Evolutionary conservation across 2,888 invertebrate species (phyloP), one percentile per base, ranked within the genome.

Genomic region (Archips crataeganus): DNA sequence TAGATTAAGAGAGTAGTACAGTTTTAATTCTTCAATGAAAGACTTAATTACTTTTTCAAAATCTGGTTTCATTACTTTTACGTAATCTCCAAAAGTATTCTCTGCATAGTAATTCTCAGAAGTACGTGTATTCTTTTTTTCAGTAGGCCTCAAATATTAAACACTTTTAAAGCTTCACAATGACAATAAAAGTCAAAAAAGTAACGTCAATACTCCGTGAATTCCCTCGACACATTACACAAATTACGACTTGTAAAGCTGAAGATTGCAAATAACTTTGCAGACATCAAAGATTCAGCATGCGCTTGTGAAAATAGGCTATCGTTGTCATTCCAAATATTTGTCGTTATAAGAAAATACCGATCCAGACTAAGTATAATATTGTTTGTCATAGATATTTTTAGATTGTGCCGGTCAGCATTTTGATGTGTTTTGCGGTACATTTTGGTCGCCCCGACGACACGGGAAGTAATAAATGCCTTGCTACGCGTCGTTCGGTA

Each of bases 401-500:
- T 86, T 87, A 88, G 84, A 83, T 79, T 83, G 87, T 85, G 88
- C 83, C 79, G 78, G 81, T 84, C 83, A 85, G 81, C 85, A 85
- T 89, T 90, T 90, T 88, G 87, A 89, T 88, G 85, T 82, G 83
- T 87, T 85, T 85, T 88, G 88, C 84, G 79, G 83, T 84, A 84
- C 84, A 84, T 85, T 85, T 89, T 80, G 83, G 86, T 82, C 84
- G 82, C 80, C 78, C 77, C 81, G 87, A 84, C 87, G 85, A 87
- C 88, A 89, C 90, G 85, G 93, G 92, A 92, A 91, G 90, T 90
- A 86, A 84, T 93, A 90, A 92, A 92, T 83, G 84, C 79, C 79
- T 77, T 78, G 82, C 78, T 80, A 79, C 81, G 81, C 84, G 82
- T 73, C 84, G 80, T 81, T 77, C 79, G 81, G 77, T 77, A 80